Percentiles rank a stretch among this genome's conserved stretches.
These are phyloP conservation scores for Cephus pulcher DNA, from an alignment of 2,888 invertebrate genomes.

Conservation along the genomic window DNA sequence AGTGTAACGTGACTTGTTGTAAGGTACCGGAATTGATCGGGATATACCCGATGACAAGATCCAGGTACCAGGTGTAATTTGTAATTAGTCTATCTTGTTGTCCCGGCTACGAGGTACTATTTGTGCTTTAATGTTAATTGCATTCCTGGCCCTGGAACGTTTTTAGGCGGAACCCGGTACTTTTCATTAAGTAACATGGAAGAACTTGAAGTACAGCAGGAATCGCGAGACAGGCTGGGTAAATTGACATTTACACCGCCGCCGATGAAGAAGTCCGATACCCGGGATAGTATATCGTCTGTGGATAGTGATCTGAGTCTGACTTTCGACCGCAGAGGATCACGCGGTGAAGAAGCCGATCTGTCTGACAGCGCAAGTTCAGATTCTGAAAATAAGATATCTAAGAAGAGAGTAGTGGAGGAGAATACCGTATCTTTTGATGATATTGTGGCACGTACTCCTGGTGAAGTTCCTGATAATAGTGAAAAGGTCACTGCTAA, in stretches of 20 bases:
- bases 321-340: conserved; percentile 68
- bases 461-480: conserved; percentile 16
- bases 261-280: conserved; percentile 70
- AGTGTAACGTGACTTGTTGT: not conserved
- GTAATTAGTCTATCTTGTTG: not conserved
- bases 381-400: conserved; percentile 72
- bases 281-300: conserved; percentile 73
- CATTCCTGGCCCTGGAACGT: not conserved
- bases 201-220: conserved; percentile 57
- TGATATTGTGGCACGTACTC: conserved; percentile 24
- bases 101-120: not conserved
- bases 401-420: conserved; percentile 43
- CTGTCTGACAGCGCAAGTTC: conserved; percentile 78
- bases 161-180: not conserved
- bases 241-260: conserved; percentile 61
- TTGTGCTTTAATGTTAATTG: not conserved
- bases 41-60: not conserved
- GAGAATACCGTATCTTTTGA: conserved; percentile 45
- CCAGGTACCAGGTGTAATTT: not conserved
- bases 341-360: conserved; percentile 75
- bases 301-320: conserved; percentile 73
- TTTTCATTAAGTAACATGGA: conserved; percentile 40
- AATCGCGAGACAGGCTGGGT: conserved; percentile 59
- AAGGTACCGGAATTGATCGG: not conserved
- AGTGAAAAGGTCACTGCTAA: conserved; percentile 21